Evolutionary conservation across 2,888 invertebrate genomes (phyloP).

Genomic region (Hipparchia semele): DNA sequence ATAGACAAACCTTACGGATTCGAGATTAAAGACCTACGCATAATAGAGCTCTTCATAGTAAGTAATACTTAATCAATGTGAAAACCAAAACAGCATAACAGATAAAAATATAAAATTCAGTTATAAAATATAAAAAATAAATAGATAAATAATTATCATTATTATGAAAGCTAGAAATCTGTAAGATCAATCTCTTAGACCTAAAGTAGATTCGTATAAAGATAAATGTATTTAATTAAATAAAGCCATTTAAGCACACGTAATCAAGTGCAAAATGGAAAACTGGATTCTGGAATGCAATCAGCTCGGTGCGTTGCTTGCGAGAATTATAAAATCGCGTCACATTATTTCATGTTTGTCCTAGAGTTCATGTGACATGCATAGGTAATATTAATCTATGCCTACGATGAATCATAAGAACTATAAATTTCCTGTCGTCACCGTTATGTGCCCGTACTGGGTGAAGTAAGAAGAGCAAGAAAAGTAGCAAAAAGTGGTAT

Average conservation of each 20-base stretch:
- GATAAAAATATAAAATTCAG: too few relatives aligned
- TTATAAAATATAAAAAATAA: too few relatives aligned
- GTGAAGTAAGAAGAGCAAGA: constrained; percentile 62
- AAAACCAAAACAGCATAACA: too few relatives aligned
- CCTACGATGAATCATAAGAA: constrained; percentile 47
- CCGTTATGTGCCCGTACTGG: constrained; percentile 77
- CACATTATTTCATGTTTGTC: constrained; percentile 39
- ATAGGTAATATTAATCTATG: constrained; percentile 40
- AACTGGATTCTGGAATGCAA: constrained; percentile 37
- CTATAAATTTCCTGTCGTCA: constrained; percentile 54
- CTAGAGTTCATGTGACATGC: constrained; percentile 37
- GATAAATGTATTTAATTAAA: constrained; percentile 37
- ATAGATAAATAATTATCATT: neutral
- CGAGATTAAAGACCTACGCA: too few relatives aligned
- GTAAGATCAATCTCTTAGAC: constrained; percentile 9
- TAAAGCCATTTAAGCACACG: constrained; percentile 37
- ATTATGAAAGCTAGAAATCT: constrained; percentile 1
- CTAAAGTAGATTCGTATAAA: constrained; percentile 12
- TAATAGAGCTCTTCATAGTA: too few relatives aligned
- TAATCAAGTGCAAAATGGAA: constrained; percentile 37
- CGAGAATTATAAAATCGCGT: constrained; percentile 38
- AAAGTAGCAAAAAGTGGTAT: constrained; percentile 70
- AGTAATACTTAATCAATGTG: too few relatives aligned
- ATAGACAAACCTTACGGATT: too few relatives aligned
- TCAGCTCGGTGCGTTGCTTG: constrained; percentile 30